phyloP scores from a whole-genome alignment of 2,797 vertebrate species.

The Melanogrammus aeglefinus region DNA sequence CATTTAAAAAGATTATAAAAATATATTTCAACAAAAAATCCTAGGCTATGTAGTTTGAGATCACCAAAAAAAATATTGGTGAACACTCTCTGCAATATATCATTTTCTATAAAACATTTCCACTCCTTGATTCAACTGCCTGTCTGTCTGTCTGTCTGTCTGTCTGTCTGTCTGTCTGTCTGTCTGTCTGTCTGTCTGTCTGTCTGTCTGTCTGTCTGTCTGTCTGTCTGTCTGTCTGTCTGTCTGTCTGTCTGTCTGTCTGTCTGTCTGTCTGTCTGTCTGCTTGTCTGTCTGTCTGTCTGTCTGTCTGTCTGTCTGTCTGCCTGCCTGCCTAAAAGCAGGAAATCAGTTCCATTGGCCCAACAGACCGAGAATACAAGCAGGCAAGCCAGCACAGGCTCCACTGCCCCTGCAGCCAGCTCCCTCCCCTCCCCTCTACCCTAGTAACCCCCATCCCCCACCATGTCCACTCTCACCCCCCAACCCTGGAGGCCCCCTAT shows the following conservation, averaged over 20 bases:
- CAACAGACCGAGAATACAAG: background rate
- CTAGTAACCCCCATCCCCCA: constrained; percentile 8
- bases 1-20: background rate
- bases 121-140: constrained; percentile 11
- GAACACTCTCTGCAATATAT: background rate
- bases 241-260: constrained; percentile 29
- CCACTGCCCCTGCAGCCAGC: constrained; percentile 52
- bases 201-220: constrained; percentile 9
- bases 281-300: no score
- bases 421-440: constrained; percentile 36
- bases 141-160: constrained; percentile 12
- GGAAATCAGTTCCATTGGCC: background rate
- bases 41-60: background rate
- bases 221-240: constrained; percentile 17
- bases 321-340: constrained; percentile 17
- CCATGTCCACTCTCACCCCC: constrained; percentile 14
- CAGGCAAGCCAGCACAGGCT: constrained; percentile 60
- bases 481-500: constrained; percentile 69
- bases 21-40: background rate
- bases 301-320: constrained; percentile 17
- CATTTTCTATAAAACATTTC: background rate
- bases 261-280: constrained; percentile 8
- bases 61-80: background rate
- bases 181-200: constrained; percentile 25
- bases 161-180: constrained; percentile 12